Evolutionary conservation across 2,113 vertebrate genomes (phyloP), one percentile per base, ranked within the genome.

Genomic region (Agelaius tricolor): DNA sequence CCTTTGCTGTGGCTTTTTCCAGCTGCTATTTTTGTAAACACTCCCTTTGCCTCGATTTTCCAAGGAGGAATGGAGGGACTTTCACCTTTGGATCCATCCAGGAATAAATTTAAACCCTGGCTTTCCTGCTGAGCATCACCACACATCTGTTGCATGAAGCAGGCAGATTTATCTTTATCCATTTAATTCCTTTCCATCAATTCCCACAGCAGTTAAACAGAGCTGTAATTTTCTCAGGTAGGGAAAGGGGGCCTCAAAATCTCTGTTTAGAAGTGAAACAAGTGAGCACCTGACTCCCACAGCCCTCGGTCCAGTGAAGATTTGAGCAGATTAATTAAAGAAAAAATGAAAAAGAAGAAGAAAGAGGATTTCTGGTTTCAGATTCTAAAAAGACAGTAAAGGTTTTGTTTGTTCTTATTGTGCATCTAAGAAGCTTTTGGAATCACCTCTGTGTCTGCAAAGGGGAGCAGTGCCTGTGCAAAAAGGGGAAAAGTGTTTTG

Each of bases 321-420:
- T 28, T n/a, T 86, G 43, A 55, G 55, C 46, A 77, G 85, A 80
- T 79, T 89, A 89, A 93, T 59, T 68, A 7, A 30, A 21, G 35
- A 21, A 24, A 44, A 24, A 59, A 75, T 35, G 9, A n/a, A 28
- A 31, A 21, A 41, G 11, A 27, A 35, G 14, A 57, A 21, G 1
- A 43, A 73, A 89, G 59, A 82, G 79, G 92, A 94, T 93, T 93
- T 95, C 39, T 93, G 93, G 95, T 97, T 84, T 97, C 92, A 67
- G 23, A 63, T 96, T 93, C 72, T 87, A 14, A 35, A 61, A 69
- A 2, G 33, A 93, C 93, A 96, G 41, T 63, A 2, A 71, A 47
- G 79, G 16, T 84, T 80, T 96, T 97, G 94, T 93, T 62, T 49
- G 37, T 33, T 2, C 26, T 51, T 43, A 3, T 0, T 1, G 0